Conservation (phyloP, 2,888 invertebrate genomes). For the Meandrusa payeni region DNA sequence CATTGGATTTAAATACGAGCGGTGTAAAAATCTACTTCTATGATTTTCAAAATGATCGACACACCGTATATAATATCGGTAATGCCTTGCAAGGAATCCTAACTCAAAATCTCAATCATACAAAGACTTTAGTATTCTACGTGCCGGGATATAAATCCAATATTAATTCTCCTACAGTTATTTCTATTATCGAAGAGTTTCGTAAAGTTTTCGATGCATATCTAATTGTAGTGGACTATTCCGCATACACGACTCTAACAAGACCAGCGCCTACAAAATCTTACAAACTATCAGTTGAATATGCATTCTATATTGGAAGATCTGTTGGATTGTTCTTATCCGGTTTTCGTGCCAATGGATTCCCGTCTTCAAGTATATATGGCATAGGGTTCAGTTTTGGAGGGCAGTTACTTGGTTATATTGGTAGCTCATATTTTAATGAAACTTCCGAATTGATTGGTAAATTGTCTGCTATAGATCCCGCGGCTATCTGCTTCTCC, state of each 20-base stretch:
- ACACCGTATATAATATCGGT: not conserved
- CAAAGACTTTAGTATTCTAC: slow-evolving; percentile 56
- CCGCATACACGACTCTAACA: slow-evolving; percentile 54
- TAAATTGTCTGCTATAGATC: slow-evolving; percentile 63
- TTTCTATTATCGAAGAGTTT: slow-evolving; percentile 56
- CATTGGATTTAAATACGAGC: not conserved
- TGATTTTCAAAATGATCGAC: not conserved
- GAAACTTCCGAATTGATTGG: slow-evolving; percentile 52
- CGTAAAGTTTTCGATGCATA: slow-evolving; percentile 56
- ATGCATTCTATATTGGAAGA: slow-evolving; percentile 55
- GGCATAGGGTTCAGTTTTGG: slow-evolving; percentile 67
- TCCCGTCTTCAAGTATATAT: slow-evolving; percentile 56
- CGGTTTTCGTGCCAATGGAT: slow-evolving; percentile 46
- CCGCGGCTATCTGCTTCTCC: slow-evolving; percentile 69
- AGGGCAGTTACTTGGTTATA: slow-evolving; percentile 58
- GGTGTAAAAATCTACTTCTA: not conserved
- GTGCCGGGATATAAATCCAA: slow-evolving; percentile 69
- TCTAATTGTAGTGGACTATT: slow-evolving; percentile 64
- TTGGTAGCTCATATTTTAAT: slow-evolving; percentile 48
- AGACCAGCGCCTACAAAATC: slow-evolving; percentile 51
- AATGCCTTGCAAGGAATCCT: slow-evolving; percentile 27
- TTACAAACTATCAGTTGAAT: slow-evolving; percentile 58
- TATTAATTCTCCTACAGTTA: slow-evolving; percentile 55
- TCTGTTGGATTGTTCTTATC: slow-evolving; percentile 54
- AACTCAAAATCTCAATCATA: slow-evolving; percentile 53